Conservation (phyloP, 2,113 vertebrate species). For the Neotoma lepida region DNA sequence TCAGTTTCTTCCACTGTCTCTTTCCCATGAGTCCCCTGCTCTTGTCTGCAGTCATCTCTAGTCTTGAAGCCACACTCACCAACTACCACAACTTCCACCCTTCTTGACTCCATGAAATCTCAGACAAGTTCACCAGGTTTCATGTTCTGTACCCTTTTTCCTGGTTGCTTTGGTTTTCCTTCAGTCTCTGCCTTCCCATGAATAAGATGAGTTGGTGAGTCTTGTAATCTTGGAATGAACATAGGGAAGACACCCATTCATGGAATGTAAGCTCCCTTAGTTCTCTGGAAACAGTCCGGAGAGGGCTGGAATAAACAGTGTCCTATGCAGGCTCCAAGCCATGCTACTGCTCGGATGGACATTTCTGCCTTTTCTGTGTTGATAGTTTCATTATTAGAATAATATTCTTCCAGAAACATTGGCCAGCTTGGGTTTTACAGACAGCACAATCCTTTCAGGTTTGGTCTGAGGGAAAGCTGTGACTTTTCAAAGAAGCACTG, state of each 20-base stretch:
- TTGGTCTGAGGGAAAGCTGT: conserved; percentile 45
- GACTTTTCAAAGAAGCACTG: conserved; percentile 32
- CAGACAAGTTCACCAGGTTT: background rate
- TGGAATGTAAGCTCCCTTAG: background rate
- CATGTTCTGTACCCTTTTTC: background rate
- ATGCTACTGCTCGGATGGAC: background rate
- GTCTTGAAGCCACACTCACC: background rate
- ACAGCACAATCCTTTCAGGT: background rate
- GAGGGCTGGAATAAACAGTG: background rate
- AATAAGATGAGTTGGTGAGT: conserved; percentile 12
- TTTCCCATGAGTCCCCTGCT: background rate
- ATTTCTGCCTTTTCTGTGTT: background rate
- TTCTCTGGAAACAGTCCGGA: background rate
- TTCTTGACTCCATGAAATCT: background rate
- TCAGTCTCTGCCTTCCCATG: background rate
- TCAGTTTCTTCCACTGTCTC: background rate
- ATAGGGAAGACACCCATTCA: background rate
- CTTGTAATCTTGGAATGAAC: background rate
- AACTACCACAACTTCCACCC: too few relatives aligned
- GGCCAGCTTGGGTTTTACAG: conserved; percentile 29
- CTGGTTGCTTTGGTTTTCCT: background rate
- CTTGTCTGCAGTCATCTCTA: background rate
- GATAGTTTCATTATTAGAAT: conserved; percentile 12
- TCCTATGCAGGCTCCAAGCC: background rate
- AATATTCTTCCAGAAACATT: conserved; percentile 1